phyloP scores from a whole-genome alignment of 2,113 vertebrate species.

The Ovis aries region DNA sequence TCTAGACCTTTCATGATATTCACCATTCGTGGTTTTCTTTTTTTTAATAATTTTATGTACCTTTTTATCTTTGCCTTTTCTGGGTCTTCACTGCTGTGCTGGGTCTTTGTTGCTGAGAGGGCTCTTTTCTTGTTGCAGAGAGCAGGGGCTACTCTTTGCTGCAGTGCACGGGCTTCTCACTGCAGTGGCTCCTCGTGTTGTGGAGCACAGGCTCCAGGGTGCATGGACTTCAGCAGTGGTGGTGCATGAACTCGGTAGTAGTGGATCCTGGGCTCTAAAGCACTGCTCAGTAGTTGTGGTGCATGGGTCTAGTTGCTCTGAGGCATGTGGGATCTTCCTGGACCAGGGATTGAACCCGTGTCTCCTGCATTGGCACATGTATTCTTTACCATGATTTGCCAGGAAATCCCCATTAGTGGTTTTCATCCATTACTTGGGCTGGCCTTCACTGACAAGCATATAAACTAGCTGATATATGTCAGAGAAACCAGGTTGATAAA shows the following conservation, averaged over 20 bases:
- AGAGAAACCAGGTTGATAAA: background rate
- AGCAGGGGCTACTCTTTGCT: background rate
- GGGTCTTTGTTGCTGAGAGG: background rate
- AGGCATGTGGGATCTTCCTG: background rate
- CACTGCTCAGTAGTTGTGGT: background rate
- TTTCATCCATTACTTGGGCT: background rate
- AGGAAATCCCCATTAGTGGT: background rate
- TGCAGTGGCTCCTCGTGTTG: background rate
- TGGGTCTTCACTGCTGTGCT: background rate
- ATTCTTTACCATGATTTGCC: background rate
- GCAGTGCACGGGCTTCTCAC: background rate
- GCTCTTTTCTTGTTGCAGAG: background rate
- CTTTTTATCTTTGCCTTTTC: background rate
- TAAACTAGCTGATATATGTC: background rate
- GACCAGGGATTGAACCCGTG: background rate
- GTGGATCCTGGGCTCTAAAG: background rate
- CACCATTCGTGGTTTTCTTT: background rate
- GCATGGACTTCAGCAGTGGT: background rate
- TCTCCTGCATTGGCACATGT: background rate
- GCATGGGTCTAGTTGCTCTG: background rate
- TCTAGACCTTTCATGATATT: background rate
- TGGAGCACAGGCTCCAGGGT: background rate
- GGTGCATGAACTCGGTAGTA: background rate
- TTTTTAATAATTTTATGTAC: background rate
- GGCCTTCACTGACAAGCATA: background rate